A percentile compares a stretch with the other conserved stretches of the same genome.
Evolutionary conservation across 2,113 vertebrate genomes (phyloP).

Genomic region (Hucho hucho): DNA sequence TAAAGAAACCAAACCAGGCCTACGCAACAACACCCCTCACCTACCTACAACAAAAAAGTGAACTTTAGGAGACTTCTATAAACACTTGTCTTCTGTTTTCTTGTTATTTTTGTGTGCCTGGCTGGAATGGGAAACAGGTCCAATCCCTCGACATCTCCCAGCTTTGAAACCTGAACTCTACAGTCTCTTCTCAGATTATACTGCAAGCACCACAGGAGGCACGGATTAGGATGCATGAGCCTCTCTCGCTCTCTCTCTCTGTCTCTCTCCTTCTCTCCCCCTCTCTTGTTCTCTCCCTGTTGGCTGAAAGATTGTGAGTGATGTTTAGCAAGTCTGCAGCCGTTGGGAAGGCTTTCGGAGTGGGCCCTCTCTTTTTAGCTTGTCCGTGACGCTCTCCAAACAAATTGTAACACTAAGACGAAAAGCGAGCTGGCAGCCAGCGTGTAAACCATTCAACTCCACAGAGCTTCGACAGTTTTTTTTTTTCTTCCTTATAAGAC

Average conservation of each 20-base stretch:
- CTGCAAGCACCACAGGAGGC: slow-evolving; percentile 32
- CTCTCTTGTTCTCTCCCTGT: not conserved
- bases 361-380: slow-evolving; percentile 30
- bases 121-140: slow-evolving; percentile 18
- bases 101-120: slow-evolving; percentile 5
- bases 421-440: slow-evolving; percentile 54
- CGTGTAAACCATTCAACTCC: slow-evolving; percentile 53
- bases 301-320: slow-evolving; percentile 48
- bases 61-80: not conserved
- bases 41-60: not conserved
- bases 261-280: slow-evolving; percentile 1
- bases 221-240: slow-evolving; percentile 45
- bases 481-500: slow-evolving; percentile 15
- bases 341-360: slow-evolving; percentile 34
- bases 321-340: slow-evolving; percentile 43
- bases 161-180: slow-evolving; percentile 21
- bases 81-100: slow-evolving; percentile 10
- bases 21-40: not conserved
- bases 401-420: slow-evolving; percentile 55
- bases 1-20: slow-evolving; percentile 19
- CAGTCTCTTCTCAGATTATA: slow-evolving; percentile 33
- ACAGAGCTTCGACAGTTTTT: slow-evolving; percentile 40
- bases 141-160: slow-evolving; percentile 26
- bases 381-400: slow-evolving; percentile 38
- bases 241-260: slow-evolving; percentile 21